These are phyloP conservation scores for Poliocrania exsul DNA, from an alignment of 2,797 vertebrate genomes.

Conservation along the genomic window DNA sequence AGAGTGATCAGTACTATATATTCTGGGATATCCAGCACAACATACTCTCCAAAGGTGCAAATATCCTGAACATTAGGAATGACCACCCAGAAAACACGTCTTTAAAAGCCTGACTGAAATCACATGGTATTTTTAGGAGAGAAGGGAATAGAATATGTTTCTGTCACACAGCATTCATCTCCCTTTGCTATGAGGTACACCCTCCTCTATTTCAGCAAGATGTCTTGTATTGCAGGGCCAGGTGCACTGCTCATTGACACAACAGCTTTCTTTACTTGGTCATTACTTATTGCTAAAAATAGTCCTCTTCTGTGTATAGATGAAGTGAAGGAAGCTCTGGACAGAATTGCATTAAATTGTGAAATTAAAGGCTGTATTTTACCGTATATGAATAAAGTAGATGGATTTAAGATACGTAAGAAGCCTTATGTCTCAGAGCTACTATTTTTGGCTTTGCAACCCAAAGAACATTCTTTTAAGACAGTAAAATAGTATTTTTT, in stretches of 20 bases:
- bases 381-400: background rate
- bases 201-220: background rate
- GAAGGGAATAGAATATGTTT: background rate
- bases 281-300: conserved; percentile 11
- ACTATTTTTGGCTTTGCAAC: conserved; percentile 30
- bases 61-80: rapidly evolving
- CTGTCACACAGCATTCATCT: background rate
- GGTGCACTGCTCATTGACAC: background rate
- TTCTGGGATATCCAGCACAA: background rate
- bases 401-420: background rate
- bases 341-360: background rate
- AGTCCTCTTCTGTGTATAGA: conserved; percentile 6
- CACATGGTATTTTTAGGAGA: background rate
- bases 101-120: background rate
- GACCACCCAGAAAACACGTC: background rate
- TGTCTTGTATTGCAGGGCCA: background rate
- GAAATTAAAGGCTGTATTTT: conserved; percentile 11
- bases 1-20: background rate
- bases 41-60: background rate
- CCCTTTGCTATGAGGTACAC: background rate
- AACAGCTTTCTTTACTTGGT: background rate
- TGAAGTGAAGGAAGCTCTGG: background rate
- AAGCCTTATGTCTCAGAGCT: conserved; percentile 2
- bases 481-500: background rate
- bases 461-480: background rate